Conservation (phyloP, 2,113 vertebrate species). For the Casuarius casuarius region DNA sequence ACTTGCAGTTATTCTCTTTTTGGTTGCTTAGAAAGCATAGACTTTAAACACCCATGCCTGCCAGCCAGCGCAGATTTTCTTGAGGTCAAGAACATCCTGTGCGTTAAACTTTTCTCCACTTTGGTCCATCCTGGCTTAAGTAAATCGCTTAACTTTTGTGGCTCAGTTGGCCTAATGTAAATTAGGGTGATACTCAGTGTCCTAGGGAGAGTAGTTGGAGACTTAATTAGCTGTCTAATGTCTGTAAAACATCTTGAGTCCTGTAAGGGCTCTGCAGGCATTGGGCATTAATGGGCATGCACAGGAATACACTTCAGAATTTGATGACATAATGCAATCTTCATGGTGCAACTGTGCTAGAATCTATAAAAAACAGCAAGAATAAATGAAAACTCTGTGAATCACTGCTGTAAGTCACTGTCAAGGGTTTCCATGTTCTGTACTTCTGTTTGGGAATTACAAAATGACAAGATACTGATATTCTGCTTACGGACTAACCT, state of each 20-base stretch:
- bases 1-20: background rate
- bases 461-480: fast-evolving
- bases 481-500: background rate
- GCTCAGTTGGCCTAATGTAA: background rate
- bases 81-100: background rate
- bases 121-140: background rate
- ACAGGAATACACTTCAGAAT: background rate
- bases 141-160: background rate
- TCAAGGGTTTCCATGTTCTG: background rate
- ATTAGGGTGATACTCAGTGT: background rate
- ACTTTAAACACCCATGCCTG: fast-evolving
- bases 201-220: background rate
- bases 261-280: background rate
- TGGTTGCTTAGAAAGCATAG: background rate
- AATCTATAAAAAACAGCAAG: background rate
- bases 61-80: background rate
- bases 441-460: background rate
- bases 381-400: background rate
- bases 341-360: background rate
- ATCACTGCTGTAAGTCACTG: background rate
- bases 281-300: fast-evolving
- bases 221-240: background rate
- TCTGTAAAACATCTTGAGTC: background rate
- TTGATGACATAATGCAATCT: background rate
- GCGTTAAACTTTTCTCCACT: background rate